Percentiles rank a stretch among this genome's conserved stretches.
These are phyloP conservation scores for Sarcophaga rosellei DNA, from an alignment of 2,888 invertebrate species.

Conservation along the genomic window DNA sequence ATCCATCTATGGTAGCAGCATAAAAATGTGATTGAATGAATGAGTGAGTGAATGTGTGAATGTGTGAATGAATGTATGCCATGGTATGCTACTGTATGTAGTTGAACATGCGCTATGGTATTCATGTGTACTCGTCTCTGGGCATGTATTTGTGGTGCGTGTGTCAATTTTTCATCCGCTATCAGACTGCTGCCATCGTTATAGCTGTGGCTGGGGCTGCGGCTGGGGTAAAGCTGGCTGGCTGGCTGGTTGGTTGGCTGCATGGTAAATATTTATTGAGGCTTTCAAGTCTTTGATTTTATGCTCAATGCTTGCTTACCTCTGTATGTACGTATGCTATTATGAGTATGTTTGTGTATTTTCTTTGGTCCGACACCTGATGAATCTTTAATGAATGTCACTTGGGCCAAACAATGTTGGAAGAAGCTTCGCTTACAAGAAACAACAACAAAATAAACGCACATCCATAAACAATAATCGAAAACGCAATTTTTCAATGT, in stretches of 20 bases:
- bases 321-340: not conserved
- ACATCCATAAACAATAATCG: constrained; percentile 47
- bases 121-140: constrained; percentile 26
- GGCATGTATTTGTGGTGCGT: constrained; percentile 17
- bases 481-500: constrained; percentile 46
- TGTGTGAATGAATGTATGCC: constrained; percentile 40
- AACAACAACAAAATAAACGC: constrained; percentile 35
- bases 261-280: constrained; percentile 21
- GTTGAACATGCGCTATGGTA: constrained; percentile 18
- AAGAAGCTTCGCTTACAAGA: constrained; percentile 44
- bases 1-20: constrained; percentile 48
- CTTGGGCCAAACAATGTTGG: constrained; percentile 57
- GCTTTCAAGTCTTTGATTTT: not conserved
- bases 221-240: not conserved
- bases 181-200: constrained; percentile 41
- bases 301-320: not conserved
- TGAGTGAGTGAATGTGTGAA: not conserved
- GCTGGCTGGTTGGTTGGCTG: constrained; percentile 7
- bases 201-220: constrained; percentile 2
- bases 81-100: constrained; percentile 36
- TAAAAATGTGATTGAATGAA: constrained; percentile 1
- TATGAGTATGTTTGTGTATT: not conserved
- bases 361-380: constrained; percentile 74
- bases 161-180: constrained; percentile 61
- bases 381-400: constrained; percentile 78